Evolutionary conservation across 1,140 invertebrate species (phyloP), one percentile per base, ranked within the genome.

Genomic region (Pinna nobilis): DNA sequence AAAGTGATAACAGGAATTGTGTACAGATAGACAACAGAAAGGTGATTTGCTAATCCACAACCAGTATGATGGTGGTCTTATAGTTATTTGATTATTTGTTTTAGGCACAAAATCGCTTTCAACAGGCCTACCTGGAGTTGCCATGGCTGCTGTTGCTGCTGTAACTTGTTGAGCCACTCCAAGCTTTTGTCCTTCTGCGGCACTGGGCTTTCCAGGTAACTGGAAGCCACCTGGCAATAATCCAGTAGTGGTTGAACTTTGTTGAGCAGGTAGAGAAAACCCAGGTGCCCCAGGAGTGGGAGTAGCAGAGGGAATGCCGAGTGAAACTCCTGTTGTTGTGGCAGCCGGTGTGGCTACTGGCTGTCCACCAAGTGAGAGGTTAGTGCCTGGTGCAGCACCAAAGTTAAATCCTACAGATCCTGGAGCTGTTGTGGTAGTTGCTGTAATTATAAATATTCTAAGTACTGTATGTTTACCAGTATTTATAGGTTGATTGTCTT

Each of bases 401-500:
- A 51, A 51, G 11, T 23, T 23, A 51, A 51, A 23, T 23, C 23
- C 23, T 7, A 7, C 11, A 51, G 50, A 51, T 11, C 68, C 41
- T 53, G 39, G 9, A 39, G 60, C 41, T 70, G 74, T 11, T 25
- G 78, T 60, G 1, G 79, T 49, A 25, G 77, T 57, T 33, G 39
- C 41, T n/a, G 47, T 32, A 64, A 47, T 5, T n/a, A 39, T 47
- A 25, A 30, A 30, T 15, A 41, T 30, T 11, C 20, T 33, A 32
- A 39, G 23, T 32, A n/a, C 33, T 33, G 61, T 32, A 20, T 25
- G 11, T 20, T 23, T 23, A 64, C 41, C 32, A 64, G 59, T 23
- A 23, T n/a, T n/a, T n/a, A n/a, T n/a, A n/a, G n/a, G n/a, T n/a
- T n/a, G n/a, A n/a, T n/a, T n/a, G n/a, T n/a, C n/a, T n/a, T n/a